Conservation (phyloP, 1,140 invertebrate genomes). For the Papilio glaucus region DNA sequence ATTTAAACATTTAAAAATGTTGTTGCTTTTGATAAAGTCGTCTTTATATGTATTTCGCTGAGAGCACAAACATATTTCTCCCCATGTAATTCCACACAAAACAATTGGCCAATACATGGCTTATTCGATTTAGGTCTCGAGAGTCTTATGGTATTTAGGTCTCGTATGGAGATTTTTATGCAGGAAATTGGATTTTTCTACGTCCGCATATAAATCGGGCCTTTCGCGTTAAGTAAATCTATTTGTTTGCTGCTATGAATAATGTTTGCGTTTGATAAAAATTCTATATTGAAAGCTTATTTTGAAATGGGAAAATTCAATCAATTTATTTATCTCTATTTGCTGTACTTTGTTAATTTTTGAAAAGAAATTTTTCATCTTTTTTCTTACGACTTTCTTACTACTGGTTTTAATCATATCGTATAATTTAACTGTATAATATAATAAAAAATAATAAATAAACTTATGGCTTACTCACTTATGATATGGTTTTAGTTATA, state of each 20-base stretch:
- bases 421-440: too few relatives aligned
- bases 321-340: constrained; percentile 4
- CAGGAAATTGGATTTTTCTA: constrained; percentile 64
- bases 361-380: too few relatives aligned
- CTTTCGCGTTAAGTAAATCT: constrained; percentile 46
- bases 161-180: constrained; percentile 51
- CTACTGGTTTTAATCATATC: too few relatives aligned
- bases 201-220: constrained; percentile 55
- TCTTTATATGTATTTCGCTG: not conserved
- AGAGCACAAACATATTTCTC: constrained; percentile 33
- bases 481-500: too few relatives aligned
- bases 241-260: constrained; percentile 50
- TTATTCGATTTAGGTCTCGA: constrained; percentile 50
- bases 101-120: constrained; percentile 48
- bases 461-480: too few relatives aligned
- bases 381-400: too few relatives aligned
- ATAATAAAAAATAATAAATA: too few relatives aligned
- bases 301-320: constrained; percentile 15
- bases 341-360: too few relatives aligned
- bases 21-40: not conserved
- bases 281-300: constrained; percentile 33
- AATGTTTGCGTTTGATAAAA: constrained; percentile 42
- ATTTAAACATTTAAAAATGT: not conserved
- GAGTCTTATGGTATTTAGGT: too few relatives aligned
- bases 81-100: constrained; percentile 39